Evolutionary conservation across 2,113 vertebrate genomes (phyloP).

Genomic region (Caloenas nicobarica): DNA sequence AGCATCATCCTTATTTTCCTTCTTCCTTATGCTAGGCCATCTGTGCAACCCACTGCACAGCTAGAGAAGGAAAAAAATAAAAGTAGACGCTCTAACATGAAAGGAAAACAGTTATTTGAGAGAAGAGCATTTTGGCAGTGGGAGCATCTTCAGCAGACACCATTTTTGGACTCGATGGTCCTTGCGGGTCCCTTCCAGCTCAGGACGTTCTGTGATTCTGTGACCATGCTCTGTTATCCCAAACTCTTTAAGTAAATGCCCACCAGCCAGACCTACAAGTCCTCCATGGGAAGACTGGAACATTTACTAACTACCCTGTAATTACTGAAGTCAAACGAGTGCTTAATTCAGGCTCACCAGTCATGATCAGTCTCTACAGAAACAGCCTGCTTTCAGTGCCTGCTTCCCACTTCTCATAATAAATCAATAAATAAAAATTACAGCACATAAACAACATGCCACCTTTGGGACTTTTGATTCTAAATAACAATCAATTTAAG

Average conservation of each 20-base stretch:
- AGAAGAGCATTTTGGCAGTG: not conserved
- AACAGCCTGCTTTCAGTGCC: not conserved
- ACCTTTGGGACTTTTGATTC: not conserved
- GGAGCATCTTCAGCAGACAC: not conserved
- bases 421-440: not conserved
- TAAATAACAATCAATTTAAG: not conserved
- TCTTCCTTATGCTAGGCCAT: conserved; percentile 49
- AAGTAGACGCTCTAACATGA: not conserved
- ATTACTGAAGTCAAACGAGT: not conserved
- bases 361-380: not conserved
- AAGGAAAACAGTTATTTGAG: not conserved
- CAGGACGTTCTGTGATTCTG: too few relatives aligned
- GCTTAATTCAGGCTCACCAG: not conserved
- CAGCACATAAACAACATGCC: not conserved
- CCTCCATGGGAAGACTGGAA: not conserved
- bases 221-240: not conserved
- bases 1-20: conserved; percentile 39
- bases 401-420: not conserved
- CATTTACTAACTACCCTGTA: not conserved
- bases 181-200: too few relatives aligned
- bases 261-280: not conserved
- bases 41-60: conserved; percentile 22
- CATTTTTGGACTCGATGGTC: not conserved
- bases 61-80: not conserved
- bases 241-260: not conserved